A percentile compares a stretch with the other conserved stretches of the same genome.
Evolutionary conservation across 1,140 invertebrate species (phyloP).

Genomic region (Gerris buenoi): DNA sequence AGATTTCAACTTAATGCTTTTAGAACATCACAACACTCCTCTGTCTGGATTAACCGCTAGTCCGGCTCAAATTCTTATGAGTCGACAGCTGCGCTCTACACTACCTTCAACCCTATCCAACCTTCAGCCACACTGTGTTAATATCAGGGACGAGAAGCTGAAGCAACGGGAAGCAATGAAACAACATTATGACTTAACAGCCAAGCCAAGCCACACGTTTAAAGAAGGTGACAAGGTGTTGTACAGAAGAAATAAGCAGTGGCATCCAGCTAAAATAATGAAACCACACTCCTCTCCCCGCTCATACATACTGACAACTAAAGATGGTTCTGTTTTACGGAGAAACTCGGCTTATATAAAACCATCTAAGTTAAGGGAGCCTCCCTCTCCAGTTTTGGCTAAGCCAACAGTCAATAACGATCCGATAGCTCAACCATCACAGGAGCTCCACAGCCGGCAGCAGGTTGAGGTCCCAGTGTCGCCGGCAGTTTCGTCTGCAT

Average conservation of each 20-base stretch:
- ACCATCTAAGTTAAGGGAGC: not conserved
- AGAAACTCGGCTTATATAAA: not conserved
- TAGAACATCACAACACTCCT: slow-evolving; percentile 15
- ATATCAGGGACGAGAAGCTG: not conserved
- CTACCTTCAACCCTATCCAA: not conserved
- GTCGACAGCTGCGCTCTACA: slow-evolving; percentile 3
- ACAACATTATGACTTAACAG: not conserved
- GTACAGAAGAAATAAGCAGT: not conserved
- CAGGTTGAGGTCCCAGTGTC: not conserved
- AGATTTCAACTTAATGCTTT: slow-evolving; percentile 11
- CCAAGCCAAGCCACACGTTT: not conserved
- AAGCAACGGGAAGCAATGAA: not conserved
- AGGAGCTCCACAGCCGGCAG: not conserved
- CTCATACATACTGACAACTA: not conserved
- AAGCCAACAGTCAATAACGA: too few relatives aligned
- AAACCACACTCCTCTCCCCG: not conserved
- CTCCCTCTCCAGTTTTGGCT: too few relatives aligned
- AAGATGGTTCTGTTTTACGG: not conserved
- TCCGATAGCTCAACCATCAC: not conserved
- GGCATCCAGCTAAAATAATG: not conserved
- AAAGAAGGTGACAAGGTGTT: not conserved
- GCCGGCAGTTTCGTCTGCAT: not conserved
- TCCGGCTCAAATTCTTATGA: slow-evolving; percentile 10
- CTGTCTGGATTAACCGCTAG: slow-evolving; percentile 7
- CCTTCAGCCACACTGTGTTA: not conserved